Conservation (phyloP, 2,113 vertebrate genomes). For the Beaufortia kweichowensis region DNA sequence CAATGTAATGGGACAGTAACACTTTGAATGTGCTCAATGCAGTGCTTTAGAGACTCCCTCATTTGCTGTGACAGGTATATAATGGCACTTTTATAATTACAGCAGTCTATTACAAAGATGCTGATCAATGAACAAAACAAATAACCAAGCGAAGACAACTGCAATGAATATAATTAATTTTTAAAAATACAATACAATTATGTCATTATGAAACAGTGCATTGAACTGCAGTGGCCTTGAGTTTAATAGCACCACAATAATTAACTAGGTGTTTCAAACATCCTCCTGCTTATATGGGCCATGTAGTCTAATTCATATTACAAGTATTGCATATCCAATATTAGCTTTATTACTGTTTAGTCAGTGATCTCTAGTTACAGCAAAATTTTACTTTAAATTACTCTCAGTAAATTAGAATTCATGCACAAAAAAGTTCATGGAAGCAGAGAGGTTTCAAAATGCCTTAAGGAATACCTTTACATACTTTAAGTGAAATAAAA, state of each 20-base stretch:
- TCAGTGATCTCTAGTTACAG: slow-evolving; percentile 7
- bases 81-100: slow-evolving; percentile 9
- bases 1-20: too few relatives aligned
- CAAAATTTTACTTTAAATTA: slow-evolving; percentile 40
- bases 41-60: not conserved
- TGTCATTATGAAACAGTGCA: not conserved
- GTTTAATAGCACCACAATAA: not conserved
- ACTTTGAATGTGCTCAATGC: too few relatives aligned
- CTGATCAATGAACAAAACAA: slow-evolving; percentile 9
- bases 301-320: not conserved
- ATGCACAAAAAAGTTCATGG: slow-evolving; percentile 3
- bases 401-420: slow-evolving; percentile 27
- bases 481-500: too few relatives aligned
- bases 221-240: not conserved
- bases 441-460: not conserved
- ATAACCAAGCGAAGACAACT: not conserved
- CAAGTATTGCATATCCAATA: not conserved
- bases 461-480: too few relatives aligned
- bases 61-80: not conserved
- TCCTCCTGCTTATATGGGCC: not conserved
- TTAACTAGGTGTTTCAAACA: not conserved
- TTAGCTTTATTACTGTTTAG: not conserved
- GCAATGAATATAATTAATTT: not conserved
- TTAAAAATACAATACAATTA: not conserved
- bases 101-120: not conserved